Percentiles rank a stretch among this genome's conserved stretches.
phyloP scores from a whole-genome alignment of 2,888 invertebrate genomes.

The Liopterus haemorrhoidalis region DNA sequence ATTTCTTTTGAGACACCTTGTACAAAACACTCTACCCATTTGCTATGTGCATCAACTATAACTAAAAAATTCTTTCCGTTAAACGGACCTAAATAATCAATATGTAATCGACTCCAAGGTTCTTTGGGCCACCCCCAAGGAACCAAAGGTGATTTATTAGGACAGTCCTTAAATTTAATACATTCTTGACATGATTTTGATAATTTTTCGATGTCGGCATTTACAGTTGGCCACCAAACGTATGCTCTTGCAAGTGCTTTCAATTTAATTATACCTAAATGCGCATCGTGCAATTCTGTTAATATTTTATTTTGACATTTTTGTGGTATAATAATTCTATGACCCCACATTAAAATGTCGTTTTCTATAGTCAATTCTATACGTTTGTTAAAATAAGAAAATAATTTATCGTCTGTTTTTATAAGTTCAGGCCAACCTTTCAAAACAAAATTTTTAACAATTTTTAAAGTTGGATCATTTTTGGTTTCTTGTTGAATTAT shows the following conservation, averaged over 20 bases:
- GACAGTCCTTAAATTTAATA: constrained; percentile 14
- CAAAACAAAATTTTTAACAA: not conserved
- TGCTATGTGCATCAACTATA: not conserved
- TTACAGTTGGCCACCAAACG: constrained; percentile 27
- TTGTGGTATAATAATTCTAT: not conserved
- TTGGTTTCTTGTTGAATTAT: constrained; percentile 1
- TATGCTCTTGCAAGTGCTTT: too few species aligned
- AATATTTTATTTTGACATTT: constrained; percentile 9
- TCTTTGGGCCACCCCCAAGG: not conserved
- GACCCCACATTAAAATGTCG: not conserved
- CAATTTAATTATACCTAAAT: too few species aligned
- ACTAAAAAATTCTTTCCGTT: not conserved
- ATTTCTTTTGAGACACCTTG: too few species aligned
- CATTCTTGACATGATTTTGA: constrained; percentile 20
- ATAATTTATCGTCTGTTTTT: not conserved
- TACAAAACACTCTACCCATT: not conserved
- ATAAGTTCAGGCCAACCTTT: not conserved
- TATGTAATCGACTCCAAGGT: constrained; percentile 1
- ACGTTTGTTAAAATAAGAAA: not conserved
- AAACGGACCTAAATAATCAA: not conserved
- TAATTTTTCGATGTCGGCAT: constrained; percentile 13
- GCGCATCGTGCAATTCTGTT: constrained; percentile 17
- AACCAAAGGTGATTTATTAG: constrained; percentile 10
- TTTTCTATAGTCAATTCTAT: not conserved
- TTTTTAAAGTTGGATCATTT: not conserved